Evolutionary conservation across 2,888 invertebrate genomes (phyloP), one percentile per base, ranked within the genome.

Genomic region (Falcaria lacertinaria): DNA sequence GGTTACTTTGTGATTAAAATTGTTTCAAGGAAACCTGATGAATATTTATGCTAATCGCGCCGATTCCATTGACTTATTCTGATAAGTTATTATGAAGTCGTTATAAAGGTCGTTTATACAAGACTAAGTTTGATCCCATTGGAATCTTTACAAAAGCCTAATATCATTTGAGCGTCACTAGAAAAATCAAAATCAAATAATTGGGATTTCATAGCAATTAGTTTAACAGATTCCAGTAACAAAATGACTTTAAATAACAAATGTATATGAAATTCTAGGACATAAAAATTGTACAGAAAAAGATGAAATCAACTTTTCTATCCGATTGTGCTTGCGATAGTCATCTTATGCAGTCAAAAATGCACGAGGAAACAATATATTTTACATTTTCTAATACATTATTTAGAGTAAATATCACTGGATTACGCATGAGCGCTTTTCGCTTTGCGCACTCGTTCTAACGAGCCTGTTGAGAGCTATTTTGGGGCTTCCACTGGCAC

Each of bases 401-500:
- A 34, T 13, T 19, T 17, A 36, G 19, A 19, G 16, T 15, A 47
- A 61, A 64, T 74, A 80, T 90, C 89, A 91, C 83, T 91, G 91
- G 54, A 91, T 63, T 48, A 68, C 64, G 64, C 91, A 91, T 1
- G 82, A 77, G 36, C 88, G 68, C 54, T 89, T 89, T 50, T 90
- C 90, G 48, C 62, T 79, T 57, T 86, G 90, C 33, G 77, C 79
- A 34, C 75, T 77, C 11, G 85, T 74, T 41, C 90, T 75, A 7
- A 88, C 89, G 35, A 90, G 70, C 45, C 90, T 76, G 59, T 90
- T 89, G 42, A 91, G 63, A 47, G 80, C 90, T 42, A 90, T 79
- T 55, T 89, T 88, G 1, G 89, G 89, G 43, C 91, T 89, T 16
- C 89, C 87, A 51, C 90, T 90, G 14, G 91, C 82, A 38, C 91